phyloP scores from a whole-genome alignment of 2,888 invertebrate species.

The Xestia ashworthii region DNA sequence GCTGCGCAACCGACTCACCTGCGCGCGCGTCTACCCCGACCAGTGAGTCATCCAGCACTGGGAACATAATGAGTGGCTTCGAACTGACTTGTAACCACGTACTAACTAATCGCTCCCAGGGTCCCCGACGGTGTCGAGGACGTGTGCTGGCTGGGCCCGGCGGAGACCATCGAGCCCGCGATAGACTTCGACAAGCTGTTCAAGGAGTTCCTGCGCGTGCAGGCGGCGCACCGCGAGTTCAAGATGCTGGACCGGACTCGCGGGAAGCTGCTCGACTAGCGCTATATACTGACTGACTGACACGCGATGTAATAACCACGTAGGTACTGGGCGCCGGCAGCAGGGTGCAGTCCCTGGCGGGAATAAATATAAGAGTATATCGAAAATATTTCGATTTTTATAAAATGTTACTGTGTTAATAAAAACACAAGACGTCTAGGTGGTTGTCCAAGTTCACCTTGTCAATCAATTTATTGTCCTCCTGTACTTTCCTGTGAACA shows the following conservation, averaged over 20 bases:
- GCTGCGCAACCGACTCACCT: conserved; percentile 93
- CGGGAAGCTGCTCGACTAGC: conserved; percentile 67
- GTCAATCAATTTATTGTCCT: too few relatives aligned
- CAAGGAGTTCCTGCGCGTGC: conserved; percentile 93
- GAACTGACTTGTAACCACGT: not conserved
- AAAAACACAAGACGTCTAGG: too few relatives aligned
- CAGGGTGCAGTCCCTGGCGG: too few relatives aligned
- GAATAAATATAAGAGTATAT: too few relatives aligned
- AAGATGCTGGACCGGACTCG: conserved; percentile 83
- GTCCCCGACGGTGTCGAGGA: not conserved
- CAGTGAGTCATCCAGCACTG: conserved; percentile 7
- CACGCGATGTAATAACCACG: not conserved
- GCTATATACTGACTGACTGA: conserved; percentile 52
- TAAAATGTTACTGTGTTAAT: too few relatives aligned
- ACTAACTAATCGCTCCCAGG: not conserved
- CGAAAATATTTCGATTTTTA: too few relatives aligned
- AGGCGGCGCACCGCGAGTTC: conserved; percentile 93
- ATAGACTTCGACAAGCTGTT: conserved; percentile 94
- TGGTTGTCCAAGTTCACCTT: too few relatives aligned
- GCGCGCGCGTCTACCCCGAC: conserved; percentile 70
- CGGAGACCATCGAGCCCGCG: conserved; percentile 9
- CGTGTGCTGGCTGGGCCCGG: conserved; percentile 19
- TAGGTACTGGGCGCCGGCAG: too few relatives aligned
- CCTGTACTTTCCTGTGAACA: too few relatives aligned
- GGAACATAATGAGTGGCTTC: not conserved